phyloP scores from a whole-genome alignment of 2,888 invertebrate species.

The Empis livida region DNA sequence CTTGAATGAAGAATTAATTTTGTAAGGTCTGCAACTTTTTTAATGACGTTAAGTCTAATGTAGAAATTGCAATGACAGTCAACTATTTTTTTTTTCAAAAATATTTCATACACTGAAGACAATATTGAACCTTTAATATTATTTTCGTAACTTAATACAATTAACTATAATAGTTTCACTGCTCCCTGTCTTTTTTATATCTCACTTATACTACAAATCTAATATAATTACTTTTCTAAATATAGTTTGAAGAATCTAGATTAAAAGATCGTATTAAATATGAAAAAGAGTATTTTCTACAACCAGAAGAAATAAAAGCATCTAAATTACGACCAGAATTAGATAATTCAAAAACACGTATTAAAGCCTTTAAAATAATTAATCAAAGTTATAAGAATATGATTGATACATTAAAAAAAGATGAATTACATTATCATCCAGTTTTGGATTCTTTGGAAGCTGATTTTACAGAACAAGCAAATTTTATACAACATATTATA shows the following conservation, averaged over 20 bases:
- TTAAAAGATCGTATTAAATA: constrained; percentile 30
- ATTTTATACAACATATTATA: constrained; percentile 29
- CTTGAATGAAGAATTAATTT: too few species aligned
- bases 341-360: constrained; percentile 30
- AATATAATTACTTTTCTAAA: not conserved
- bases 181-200: too few species aligned
- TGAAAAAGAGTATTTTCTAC: constrained; percentile 24
- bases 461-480: constrained; percentile 31
- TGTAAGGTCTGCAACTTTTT: too few species aligned
- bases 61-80: too few species aligned
- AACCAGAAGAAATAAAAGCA: constrained; percentile 23
- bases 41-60: too few species aligned
- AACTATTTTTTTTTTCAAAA: too few species aligned
- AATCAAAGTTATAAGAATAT: constrained; percentile 28
- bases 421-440: constrained; percentile 32
- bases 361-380: constrained; percentile 29
- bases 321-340: constrained; percentile 25
- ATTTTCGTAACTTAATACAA: too few species aligned
- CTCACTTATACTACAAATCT: too few species aligned
- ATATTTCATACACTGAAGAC: too few species aligned
- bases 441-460: constrained; percentile 26
- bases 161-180: too few species aligned
- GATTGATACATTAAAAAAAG: constrained; percentile 26
- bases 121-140: too few species aligned
- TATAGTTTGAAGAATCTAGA: constrained; percentile 20